These are phyloP conservation scores for Gymnocypris eckloni DNA, from an alignment of 2,797 vertebrate genomes.

Conservation along the genomic window DNA sequence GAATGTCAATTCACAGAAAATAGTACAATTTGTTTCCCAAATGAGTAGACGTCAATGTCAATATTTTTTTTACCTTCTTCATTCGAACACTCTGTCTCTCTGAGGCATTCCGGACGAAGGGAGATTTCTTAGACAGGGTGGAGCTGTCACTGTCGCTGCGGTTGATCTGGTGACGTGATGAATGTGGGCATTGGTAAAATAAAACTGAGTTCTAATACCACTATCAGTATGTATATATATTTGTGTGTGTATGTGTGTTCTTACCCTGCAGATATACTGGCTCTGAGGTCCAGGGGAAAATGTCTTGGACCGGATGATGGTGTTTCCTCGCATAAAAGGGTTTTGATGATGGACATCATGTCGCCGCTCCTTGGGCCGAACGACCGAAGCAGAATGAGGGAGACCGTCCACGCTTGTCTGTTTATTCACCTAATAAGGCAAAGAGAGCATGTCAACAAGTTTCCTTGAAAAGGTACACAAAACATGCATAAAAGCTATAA, in stretches of 20 bases:
- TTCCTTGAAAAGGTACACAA: conserved; percentile 4
- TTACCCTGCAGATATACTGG: conserved; percentile 96
- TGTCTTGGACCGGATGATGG: conserved; percentile 97
- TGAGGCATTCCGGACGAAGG: conserved; percentile 93
- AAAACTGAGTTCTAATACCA: neutral
- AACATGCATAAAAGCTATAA: neutral
- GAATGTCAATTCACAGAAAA: neutral
- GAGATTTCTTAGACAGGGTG: conserved; percentile 93
- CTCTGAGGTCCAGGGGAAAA: conserved; percentile 97
- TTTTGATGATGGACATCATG: conserved; percentile 81
- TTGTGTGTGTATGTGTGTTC: conserved; percentile 37
- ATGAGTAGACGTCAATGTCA: neutral
- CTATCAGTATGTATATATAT: neutral
- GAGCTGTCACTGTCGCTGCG: conserved; percentile 98
- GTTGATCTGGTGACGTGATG: conserved; percentile 83
- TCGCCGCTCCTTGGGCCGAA: conserved; percentile 92
- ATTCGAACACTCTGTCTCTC: conserved; percentile 93
- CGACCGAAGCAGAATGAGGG: conserved; percentile 79
- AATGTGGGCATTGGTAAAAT: neutral
- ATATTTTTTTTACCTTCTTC: conserved; percentile 84
- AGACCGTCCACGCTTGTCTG: conserved; percentile 89
- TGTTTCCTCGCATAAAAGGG: conserved; percentile 90
- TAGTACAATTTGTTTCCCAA: neutral
- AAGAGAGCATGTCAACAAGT: neutral
- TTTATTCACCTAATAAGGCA: conserved; percentile 84